Evolutionary conservation across 2,797 vertebrate genomes (phyloP).

Genomic region (Erpetoichthys calabaricus): DNA sequence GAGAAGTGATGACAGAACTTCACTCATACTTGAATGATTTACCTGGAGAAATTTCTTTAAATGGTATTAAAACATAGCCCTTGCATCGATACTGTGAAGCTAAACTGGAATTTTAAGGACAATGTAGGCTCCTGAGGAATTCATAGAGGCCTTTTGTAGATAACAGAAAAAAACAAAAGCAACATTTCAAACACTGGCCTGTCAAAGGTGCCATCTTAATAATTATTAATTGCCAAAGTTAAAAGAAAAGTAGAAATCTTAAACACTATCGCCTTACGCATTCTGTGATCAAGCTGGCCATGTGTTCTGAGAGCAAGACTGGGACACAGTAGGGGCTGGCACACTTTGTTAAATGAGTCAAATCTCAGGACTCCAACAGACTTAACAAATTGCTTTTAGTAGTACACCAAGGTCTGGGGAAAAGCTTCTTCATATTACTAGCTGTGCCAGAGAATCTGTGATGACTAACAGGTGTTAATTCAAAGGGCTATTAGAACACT

Average conservation of each 20-base stretch:
- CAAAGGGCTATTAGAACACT: no score
- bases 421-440: no score
- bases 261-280: not conserved
- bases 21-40: no score
- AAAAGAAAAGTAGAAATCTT: not conserved
- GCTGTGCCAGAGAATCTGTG: not conserved
- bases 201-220: not conserved
- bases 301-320: not conserved
- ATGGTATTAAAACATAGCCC: no score
- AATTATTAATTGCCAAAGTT: not conserved
- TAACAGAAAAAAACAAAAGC: no score
- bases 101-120: no score
- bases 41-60: no score
- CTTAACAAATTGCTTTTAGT: not conserved
- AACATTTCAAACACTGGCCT: not conserved
- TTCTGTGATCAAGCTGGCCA: not conserved
- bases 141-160: no score
- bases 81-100: no score
- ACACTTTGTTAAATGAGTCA: not conserved
- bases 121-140: no score
- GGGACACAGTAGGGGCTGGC: not conserved
- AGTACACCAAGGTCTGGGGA: not conserved
- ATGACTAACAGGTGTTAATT: constrained; percentile 1
- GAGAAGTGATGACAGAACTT: no score
- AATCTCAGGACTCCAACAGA: not conserved